Evolutionary conservation across 2,797 vertebrate species (phyloP), one percentile per base, ranked within the genome.

Genomic region (Bufotes viridis): DNA sequence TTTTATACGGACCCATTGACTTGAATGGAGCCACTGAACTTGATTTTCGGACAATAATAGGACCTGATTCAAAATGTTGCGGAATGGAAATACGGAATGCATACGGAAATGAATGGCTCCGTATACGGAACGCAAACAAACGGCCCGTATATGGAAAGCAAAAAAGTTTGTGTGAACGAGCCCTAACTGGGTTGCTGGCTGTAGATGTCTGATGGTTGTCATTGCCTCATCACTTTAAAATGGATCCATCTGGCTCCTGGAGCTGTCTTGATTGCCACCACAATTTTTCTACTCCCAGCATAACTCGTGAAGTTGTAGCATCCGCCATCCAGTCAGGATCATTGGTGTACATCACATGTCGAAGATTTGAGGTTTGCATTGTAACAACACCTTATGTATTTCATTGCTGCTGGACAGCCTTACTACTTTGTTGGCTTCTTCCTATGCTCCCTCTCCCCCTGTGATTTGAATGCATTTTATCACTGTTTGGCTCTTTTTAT

Each of bases 331-430:
- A 17, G 17, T 70, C 15, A 17, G 42, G 26, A 72, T 34, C 17
- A 72, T 70, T 65, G 60, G 61, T 63, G 69, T 18, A 42, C 69
- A 34, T 34, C 29, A 17, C 15, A 72, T 10, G 13, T 29, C 26
- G 83, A 72, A 67, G 84, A 51, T 55, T 78, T 74, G 57, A 61
- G 83, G 58, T 63, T 65, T 85, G 60, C 70, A 74, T 75, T 78
- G 74, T 85, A 29, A 34, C 65, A 87, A 90, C 80, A 91, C 91
- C 88, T 92, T 92, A 90, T 88, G 88, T 18, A 89, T 91, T 69
- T 29, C 67, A 90, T 87, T 90, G 90, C 90, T 89, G 91, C 91
- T 12, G 89, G 29, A 79, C 87, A 76, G 88, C 78, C 17, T 89
- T 90, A 84, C 86, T 75, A 17, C 72, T 90, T 42, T 90, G 90